Conservation (phyloP, 2,888 invertebrate species). For the Xanthia togata region DNA sequence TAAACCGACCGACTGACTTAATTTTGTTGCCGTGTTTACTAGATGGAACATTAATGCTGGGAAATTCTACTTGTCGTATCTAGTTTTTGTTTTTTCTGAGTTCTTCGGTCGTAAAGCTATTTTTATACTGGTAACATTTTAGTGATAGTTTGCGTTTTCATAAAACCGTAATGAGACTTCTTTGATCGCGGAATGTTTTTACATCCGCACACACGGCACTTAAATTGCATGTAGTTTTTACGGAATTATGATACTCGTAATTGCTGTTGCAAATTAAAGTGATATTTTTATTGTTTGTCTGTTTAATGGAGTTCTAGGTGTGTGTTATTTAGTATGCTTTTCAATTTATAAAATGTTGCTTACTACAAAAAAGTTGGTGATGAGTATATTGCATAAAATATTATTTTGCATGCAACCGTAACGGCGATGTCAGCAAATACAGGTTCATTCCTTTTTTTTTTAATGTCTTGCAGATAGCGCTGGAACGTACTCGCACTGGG, state of each 20-base stretch:
- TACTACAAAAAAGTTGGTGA: background rate
- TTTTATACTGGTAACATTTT: conserved; percentile 69
- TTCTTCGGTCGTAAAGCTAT: conserved; percentile 37
- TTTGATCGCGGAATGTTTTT: conserved; percentile 67
- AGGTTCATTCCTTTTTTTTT: background rate
- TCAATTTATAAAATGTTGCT: conserved; percentile 25
- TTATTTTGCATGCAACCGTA: background rate
- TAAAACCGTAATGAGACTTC: conserved; percentile 70
- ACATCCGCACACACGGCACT: conserved; percentile 52
- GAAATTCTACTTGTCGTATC: conserved; percentile 24
- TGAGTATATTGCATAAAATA: background rate
- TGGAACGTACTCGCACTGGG: background rate
- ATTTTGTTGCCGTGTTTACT: conserved; percentile 38
- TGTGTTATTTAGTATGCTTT: conserved; percentile 9
- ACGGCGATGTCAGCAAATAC: no score
- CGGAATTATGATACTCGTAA: conserved; percentile 23
- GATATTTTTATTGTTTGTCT: conserved; percentile 23
- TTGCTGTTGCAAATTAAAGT: conserved; percentile 20
- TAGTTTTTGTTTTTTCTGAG: conserved; percentile 55
- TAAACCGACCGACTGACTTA: conserved; percentile 6
- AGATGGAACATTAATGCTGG: conserved; percentile 12
- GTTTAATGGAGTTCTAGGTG: conserved; percentile 23
- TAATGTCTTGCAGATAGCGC: background rate
- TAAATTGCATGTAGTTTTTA: conserved; percentile 46
- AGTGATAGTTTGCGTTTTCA: conserved; percentile 67